A percentile compares a stretch with the other conserved stretches of the same genome.
Evolutionary conservation across 2,113 vertebrate genomes (phyloP).

Genomic region (Elgaria multicarinata): DNA sequence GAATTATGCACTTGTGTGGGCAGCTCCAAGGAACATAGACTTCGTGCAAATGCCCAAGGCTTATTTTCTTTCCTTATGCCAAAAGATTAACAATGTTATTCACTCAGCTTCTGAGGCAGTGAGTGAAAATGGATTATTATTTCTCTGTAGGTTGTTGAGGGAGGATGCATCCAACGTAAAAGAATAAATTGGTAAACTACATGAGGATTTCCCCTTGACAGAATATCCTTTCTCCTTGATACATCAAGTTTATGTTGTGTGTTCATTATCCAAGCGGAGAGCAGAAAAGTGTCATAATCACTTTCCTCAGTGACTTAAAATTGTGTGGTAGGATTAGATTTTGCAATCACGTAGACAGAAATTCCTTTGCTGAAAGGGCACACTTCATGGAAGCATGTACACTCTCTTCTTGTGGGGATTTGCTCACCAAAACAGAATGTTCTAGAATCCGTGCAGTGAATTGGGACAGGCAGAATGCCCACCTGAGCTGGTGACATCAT

Average conservation of each 20-base stretch:
- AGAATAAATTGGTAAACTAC: neutral
- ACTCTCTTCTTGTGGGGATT: neutral
- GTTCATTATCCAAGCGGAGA: neutral
- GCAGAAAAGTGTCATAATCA: neutral
- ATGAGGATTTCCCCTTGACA: neutral
- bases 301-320: neutral
- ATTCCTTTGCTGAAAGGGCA: neutral
- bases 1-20: constrained; percentile 12
- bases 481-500: neutral
- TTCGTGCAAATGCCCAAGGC: constrained; percentile 39
- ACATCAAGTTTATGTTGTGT: neutral
- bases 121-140: neutral
- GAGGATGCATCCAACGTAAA: neutral
- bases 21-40: constrained; percentile 37
- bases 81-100: constrained; percentile 37
- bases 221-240: neutral
- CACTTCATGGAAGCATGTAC: neutral
- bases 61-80: constrained; percentile 37
- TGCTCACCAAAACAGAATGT: neutral
- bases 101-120: neutral
- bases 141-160: neutral
- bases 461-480: neutral
- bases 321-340: no score
- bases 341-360: neutral
- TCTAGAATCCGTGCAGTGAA: neutral